These are phyloP conservation scores for Nomada hirtipes DNA, from an alignment of 2,888 invertebrate genomes.

Conservation along the genomic window DNA sequence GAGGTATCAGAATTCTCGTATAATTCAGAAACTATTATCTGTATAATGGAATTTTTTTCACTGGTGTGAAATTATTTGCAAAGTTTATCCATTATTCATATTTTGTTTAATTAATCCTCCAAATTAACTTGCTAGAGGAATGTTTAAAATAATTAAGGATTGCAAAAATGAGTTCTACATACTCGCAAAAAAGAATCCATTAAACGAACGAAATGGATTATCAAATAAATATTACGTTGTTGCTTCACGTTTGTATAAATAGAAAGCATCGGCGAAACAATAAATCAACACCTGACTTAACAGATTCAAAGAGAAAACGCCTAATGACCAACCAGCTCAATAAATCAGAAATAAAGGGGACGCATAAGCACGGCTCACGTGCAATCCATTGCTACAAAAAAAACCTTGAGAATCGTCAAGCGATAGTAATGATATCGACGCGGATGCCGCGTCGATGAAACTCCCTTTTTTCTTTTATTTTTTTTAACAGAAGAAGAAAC, in stretches of 20 bases:
- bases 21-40: background rate
- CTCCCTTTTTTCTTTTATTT: too few relatives aligned
- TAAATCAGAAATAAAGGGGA: constrained; percentile 1
- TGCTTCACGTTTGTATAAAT: too few relatives aligned
- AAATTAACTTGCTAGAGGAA: too few relatives aligned
- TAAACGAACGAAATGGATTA: background rate
- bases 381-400: background rate
- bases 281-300: background rate
- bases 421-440: background rate
- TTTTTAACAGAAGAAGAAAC: background rate
- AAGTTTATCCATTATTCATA: too few relatives aligned
- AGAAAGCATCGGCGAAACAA: too few relatives aligned
- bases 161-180: too few relatives aligned
- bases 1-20: background rate
- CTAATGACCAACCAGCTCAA: background rate
- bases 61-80: too few relatives aligned
- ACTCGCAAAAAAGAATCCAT: too few relatives aligned
- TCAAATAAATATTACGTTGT: background rate
- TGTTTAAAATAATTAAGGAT: too few relatives aligned
- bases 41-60: too few relatives aligned
- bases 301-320: background rate
- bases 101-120: too few relatives aligned
- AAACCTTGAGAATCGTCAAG: background rate
- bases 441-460: background rate
- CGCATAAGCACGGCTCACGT: background rate